Base-by-base conservation (phyloP, 2,888 invertebrate species). In the Melanophora roralis region DNA sequence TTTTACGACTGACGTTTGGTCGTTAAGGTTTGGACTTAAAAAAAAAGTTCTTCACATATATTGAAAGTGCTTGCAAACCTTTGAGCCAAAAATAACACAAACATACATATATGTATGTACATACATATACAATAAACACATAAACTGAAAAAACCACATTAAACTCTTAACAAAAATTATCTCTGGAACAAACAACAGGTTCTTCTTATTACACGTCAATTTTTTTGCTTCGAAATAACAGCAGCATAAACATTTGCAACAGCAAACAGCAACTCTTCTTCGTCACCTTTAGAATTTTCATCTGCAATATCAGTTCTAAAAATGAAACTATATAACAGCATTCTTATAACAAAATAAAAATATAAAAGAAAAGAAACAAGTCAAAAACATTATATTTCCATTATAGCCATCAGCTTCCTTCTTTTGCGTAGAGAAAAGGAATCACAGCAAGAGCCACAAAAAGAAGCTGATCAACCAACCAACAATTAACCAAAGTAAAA, bases 241-340 rank as follows among this genome's bases (percentile, higher is more conserved):
- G 1, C 49, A 55, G 27, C 57, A 67, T 7, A n/a, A 40, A 53
- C 51, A 64, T 60, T 32, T 45, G 47, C 57, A 65, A 57, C 68
- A 11, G 43, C 57, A 72, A 27, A 27, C 27, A 27, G 53, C 60
- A 69, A 14, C 36, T 51, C 23, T 14, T 16, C 49, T 65, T 32
- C 57, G 38, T 14, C 71, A 51, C 12, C 64, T 16, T 40, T 67
- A 62, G 16, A 9, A 75, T 68, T 72, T 43, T 75, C 78, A 71
- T 78, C 78, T 78, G 75, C 78, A 75, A 78, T 34, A 72, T 75
- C 73, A 65, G 43, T 71, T 73, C 67, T 72, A 81, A 71, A 77
- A 78, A 73, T 67, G 47, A 79, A 75, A 72, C 76, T 64, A 36
- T 59, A 64, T 72, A 80, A 76, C 80, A 76, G 80, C 76, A 80